phyloP scores from a whole-genome alignment of 2,797 vertebrate species.

The Clarias platycephalus region DNA sequence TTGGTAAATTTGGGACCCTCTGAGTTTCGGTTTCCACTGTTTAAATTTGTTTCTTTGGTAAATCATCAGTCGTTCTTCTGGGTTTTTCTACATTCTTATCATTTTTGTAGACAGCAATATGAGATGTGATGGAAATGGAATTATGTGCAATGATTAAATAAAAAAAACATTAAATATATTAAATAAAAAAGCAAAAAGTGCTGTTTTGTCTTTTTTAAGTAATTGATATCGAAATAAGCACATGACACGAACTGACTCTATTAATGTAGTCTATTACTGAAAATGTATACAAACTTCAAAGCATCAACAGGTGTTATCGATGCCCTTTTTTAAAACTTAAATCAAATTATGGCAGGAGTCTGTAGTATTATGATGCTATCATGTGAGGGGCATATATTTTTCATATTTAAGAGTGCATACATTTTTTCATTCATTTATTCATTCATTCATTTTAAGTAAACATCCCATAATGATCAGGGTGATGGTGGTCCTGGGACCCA shows the following conservation, averaged over 20 bases:
- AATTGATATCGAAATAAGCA: conserved; percentile 37
- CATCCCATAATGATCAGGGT: neutral
- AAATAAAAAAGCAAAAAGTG: conserved; percentile 77
- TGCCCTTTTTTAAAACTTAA: no score
- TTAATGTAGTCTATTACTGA: neutral
- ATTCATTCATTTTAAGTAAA: neutral
- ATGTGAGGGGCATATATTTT: no score
- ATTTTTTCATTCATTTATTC: no score
- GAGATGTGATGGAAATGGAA: conserved; percentile 82
- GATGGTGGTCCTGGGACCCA: neutral
- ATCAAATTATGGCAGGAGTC: no score
- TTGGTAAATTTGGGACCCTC: conserved; percentile 67
- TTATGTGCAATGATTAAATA: conserved; percentile 84
- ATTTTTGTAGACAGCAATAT: conserved; percentile 85
- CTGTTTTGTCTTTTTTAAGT: conserved; percentile 41
- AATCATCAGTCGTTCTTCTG: conserved; percentile 66
- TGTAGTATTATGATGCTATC: no score
- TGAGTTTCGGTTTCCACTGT: conserved; percentile 46
- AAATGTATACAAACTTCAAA: neutral
- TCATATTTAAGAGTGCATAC: no score
- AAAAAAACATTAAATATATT: conserved; percentile 77
- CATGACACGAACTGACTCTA: neutral
- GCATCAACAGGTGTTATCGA: no score
- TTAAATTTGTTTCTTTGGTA: conserved; percentile 56
- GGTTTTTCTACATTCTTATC: conserved; percentile 82